Evolutionary conservation across 2,888 invertebrate genomes (phyloP).

Genomic region (Neuroscelio doddi): DNA sequence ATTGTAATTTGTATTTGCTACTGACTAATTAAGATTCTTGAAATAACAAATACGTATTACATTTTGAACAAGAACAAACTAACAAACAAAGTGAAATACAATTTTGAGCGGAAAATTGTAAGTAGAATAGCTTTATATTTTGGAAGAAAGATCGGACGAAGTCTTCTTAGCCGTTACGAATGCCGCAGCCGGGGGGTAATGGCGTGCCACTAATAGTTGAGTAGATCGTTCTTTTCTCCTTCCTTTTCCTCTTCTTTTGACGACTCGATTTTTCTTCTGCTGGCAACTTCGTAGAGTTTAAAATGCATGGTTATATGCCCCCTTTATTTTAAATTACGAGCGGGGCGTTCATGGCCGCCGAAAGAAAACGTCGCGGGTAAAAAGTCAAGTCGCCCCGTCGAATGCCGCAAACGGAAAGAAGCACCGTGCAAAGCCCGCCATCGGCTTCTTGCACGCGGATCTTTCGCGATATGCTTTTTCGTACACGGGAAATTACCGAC

Average conservation of each 20-base stretch:
- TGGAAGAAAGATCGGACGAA: slow-evolving; percentile 7
- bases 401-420: slow-evolving; percentile 31
- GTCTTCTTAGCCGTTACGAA: slow-evolving; percentile 47
- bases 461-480: slow-evolving; percentile 24
- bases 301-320: slow-evolving; percentile 59
- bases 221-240: slow-evolving; percentile 52
- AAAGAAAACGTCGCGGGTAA: slow-evolving; percentile 45
- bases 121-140: slow-evolving; percentile 23
- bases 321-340: slow-evolving; percentile 61
- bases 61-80: too few species aligned
- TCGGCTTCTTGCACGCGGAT: neutral
- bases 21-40: too few species aligned
- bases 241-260: too few species aligned
- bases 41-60: too few species aligned
- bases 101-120: slow-evolving; percentile 17
- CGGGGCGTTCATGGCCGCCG: slow-evolving; percentile 51
- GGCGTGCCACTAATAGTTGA: slow-evolving; percentile 60
- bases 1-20: slow-evolving; percentile 42
- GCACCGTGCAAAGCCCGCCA: slow-evolving; percentile 5
- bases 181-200: slow-evolving; percentile 55
- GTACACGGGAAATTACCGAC: slow-evolving; percentile 40
- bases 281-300: slow-evolving; percentile 48
- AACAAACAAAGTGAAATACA: too few species aligned
- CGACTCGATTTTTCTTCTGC: slow-evolving; percentile 22
- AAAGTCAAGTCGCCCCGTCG: slow-evolving; percentile 45